Conservation (phyloP, 2,113 vertebrate genomes). For the Channa maculata region DNA sequence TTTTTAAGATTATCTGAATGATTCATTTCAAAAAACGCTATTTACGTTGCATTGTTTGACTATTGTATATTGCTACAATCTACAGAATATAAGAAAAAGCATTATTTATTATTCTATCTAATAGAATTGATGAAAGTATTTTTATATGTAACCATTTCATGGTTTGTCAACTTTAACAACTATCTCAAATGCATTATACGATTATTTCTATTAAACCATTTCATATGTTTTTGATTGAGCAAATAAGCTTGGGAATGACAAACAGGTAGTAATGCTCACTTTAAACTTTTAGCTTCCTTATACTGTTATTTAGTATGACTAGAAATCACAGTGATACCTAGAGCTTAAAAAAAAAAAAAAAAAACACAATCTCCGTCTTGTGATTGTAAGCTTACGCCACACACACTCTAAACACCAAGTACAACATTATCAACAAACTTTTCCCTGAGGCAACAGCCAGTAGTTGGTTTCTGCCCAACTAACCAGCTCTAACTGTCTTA, state of each 20-base stretch:
- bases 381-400: constrained; percentile 81
- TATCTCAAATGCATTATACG: constrained; percentile 13
- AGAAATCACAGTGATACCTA: constrained; percentile 79
- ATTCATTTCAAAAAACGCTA: constrained; percentile 41
- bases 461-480: constrained; percentile 68
- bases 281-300: constrained; percentile 71
- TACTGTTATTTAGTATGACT: constrained; percentile 71
- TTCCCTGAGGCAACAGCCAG: constrained; percentile 81
- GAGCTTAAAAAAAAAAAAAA: constrained; percentile 53
- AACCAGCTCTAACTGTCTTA: constrained; percentile 69
- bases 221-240: background rate
- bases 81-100: constrained; percentile 12
- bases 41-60: constrained; percentile 6
- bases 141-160: constrained; percentile 20
- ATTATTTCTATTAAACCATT: constrained; percentile 8
- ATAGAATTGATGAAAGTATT: no score
- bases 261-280: constrained; percentile 33
- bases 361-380: constrained; percentile 65
- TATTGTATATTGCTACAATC: constrained; percentile 39
- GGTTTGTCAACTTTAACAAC: constrained; percentile 7
- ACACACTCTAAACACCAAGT: constrained; percentile 69
- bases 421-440: constrained; percentile 70
- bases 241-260: constrained; percentile 55
- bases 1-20: constrained; percentile 40
- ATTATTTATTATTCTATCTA: no score